Evolutionary conservation across 2,888 invertebrate species (phyloP).

Genomic region (Serripes groenlandicus): DNA sequence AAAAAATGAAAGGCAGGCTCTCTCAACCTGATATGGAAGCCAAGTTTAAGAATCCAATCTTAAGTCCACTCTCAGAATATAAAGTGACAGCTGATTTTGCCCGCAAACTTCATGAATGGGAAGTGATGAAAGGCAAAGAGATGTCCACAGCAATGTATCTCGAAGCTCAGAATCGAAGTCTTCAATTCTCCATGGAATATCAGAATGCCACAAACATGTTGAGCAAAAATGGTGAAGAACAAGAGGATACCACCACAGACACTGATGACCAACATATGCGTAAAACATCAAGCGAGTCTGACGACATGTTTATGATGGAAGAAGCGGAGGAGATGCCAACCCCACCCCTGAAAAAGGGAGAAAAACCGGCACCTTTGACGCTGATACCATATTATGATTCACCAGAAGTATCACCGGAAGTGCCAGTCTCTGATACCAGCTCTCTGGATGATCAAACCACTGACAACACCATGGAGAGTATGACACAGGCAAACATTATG

Average conservation of each 20-base stretch:
- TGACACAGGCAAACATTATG: slow-evolving; percentile 78
- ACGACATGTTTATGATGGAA: slow-evolving; percentile 66
- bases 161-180: slow-evolving; percentile 73
- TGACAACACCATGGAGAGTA: slow-evolving; percentile 73
- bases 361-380: slow-evolving; percentile 77
- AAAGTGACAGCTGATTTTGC: slow-evolving; percentile 95
- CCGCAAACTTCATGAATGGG: slow-evolving; percentile 95
- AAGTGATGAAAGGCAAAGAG: slow-evolving; percentile 85
- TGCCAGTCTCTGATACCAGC: slow-evolving; percentile 75
- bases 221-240: slow-evolving; percentile 50
- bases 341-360: slow-evolving; percentile 55
- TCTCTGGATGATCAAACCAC: slow-evolving; percentile 74
- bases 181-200: slow-evolving; percentile 65
- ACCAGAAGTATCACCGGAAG: slow-evolving; percentile 75
- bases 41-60: slow-evolving; percentile 93
- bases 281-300: slow-evolving; percentile 65
- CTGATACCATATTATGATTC: slow-evolving; percentile 78
- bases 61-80: slow-evolving; percentile 78
- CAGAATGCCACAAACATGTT: slow-evolving; percentile 59
- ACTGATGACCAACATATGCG: slow-evolving; percentile 53
- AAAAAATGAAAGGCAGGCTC: slow-evolving; percentile 89
- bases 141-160: slow-evolving; percentile 74
- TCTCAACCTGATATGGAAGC: slow-evolving; percentile 88
- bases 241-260: slow-evolving; percentile 38
- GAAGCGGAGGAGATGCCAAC: slow-evolving; percentile 42